Evolutionary conservation across 2,113 vertebrate genomes (phyloP).

Genomic region (Pangasianodon gigas): DNA sequence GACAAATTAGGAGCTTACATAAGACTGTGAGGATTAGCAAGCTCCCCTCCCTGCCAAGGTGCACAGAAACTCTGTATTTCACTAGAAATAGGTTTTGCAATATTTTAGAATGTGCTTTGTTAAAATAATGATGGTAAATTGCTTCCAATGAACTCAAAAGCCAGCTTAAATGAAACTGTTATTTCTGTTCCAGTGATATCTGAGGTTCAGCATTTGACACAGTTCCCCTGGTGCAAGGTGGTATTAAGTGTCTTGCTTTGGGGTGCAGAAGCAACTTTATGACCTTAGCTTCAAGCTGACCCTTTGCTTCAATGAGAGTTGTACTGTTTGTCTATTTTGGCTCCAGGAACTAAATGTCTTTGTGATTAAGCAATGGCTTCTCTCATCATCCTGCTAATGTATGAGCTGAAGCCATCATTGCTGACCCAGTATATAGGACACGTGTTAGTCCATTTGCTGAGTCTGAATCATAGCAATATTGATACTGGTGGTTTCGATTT

Average conservation of each 20-base stretch:
- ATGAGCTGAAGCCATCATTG: not conserved
- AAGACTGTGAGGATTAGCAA: not conserved
- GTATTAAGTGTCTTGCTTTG: not conserved
- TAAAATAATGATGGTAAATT: not conserved
- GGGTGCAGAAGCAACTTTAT: not conserved
- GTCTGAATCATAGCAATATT: not conserved
- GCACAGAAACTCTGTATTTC: not conserved
- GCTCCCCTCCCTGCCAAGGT: not conserved
- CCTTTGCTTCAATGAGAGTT: not conserved
- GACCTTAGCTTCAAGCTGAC: conserved; percentile 16
- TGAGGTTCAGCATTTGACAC: not conserved
- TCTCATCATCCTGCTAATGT: not conserved
- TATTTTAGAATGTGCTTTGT: not conserved
- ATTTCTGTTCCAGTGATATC: not conserved
- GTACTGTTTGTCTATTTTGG: not conserved
- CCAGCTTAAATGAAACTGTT: not conserved
- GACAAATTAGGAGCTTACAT: conserved; percentile 24
- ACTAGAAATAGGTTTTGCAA: not conserved
- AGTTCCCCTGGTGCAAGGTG: not conserved
- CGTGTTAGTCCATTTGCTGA: not conserved
- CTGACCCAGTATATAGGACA: not conserved
- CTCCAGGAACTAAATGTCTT: not conserved
- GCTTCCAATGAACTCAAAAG: not conserved
- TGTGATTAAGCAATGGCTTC: not conserved
- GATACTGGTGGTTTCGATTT: not conserved